Conservation (phyloP, 2,113 vertebrate genomes). For the Sinocyclocheilus maitianheensis region DNA sequence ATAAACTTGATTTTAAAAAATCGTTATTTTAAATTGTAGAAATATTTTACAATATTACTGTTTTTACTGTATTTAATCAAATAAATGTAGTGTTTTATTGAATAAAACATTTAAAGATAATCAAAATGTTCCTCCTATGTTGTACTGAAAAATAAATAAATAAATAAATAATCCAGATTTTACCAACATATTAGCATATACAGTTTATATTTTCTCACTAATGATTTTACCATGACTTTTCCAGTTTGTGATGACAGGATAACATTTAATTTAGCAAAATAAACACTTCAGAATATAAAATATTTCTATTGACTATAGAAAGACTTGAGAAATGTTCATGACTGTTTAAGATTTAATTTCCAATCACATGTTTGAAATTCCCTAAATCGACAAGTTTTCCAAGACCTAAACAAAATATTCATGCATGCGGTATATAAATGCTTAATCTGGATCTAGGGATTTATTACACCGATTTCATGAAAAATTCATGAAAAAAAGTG, state of each 20-base stretch:
- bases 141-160: neutral
- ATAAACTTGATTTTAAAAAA: neutral
- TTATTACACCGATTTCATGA: neutral
- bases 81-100: neutral
- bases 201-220: neutral
- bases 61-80: neutral
- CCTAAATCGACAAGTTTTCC: neutral
- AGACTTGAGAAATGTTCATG: neutral
- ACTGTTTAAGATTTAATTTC: neutral
- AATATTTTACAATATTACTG: neutral
- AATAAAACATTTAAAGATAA: neutral
- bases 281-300: neutral
- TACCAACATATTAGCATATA: neutral
- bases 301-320: neutral
- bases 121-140: neutral
- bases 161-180: too few relatives aligned
- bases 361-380: neutral
- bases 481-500: too few relatives aligned
- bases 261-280: neutral
- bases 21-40: neutral
- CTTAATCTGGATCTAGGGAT: neutral
- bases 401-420: neutral
- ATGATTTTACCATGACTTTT: neutral
- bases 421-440: neutral
- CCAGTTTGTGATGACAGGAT: neutral